Conservation (phyloP, 2,888 invertebrate genomes). For the Odontocolon sp. region DNA sequence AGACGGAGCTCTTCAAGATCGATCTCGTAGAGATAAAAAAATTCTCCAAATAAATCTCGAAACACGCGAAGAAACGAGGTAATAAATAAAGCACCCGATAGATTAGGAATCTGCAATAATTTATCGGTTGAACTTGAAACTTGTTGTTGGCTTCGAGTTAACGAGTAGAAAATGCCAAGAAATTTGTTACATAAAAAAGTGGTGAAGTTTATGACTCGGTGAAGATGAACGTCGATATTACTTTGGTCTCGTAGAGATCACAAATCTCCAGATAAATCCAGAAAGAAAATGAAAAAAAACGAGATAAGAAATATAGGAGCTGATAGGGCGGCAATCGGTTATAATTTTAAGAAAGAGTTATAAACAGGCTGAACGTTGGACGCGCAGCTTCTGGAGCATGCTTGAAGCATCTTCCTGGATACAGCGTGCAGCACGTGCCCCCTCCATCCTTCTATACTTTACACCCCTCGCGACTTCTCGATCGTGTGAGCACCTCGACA, state of each 20-base stretch:
- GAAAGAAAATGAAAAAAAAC: neutral
- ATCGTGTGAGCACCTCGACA: constrained; percentile 44
- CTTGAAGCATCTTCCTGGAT: constrained; percentile 45
- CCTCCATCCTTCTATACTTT: constrained; percentile 36
- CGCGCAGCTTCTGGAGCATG: constrained; percentile 40
- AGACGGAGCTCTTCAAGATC: no score
- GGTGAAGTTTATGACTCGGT: constrained; percentile 8
- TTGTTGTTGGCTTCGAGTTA: no score
- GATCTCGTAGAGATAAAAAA: no score
- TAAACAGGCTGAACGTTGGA: constrained; percentile 30
- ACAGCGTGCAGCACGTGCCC: constrained; percentile 48
- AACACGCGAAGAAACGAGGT: no score
- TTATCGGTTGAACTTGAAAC: no score
- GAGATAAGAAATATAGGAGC: constrained; percentile 7
- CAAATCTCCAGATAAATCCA: constrained; percentile 30
- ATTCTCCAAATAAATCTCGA: no score
- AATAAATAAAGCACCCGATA: no score
- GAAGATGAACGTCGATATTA: neutral
- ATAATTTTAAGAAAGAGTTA: constrained; percentile 49
- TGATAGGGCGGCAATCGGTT: constrained; percentile 31
- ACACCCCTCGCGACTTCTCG: constrained; percentile 50
- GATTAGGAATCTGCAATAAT: no score
- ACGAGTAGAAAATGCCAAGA: no score
- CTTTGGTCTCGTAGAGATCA: neutral
- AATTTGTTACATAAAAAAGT: neutral